These are phyloP conservation scores for Leptodactylus fuscus DNA, from an alignment of 2,113 vertebrate species.

Conservation along the genomic window DNA sequence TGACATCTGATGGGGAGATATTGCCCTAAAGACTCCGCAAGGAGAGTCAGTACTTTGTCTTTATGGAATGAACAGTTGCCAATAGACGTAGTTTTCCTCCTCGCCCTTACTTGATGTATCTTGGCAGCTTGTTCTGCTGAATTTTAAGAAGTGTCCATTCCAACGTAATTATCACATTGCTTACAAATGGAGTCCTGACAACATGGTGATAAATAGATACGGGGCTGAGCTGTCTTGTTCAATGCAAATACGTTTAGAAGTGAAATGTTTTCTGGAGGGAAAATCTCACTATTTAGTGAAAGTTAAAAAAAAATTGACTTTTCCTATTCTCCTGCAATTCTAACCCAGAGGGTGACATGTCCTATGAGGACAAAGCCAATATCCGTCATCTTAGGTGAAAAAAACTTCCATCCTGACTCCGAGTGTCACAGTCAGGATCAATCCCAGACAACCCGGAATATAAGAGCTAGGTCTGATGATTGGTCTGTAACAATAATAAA, in stretches of 20 bases:
- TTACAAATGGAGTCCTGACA: not conserved
- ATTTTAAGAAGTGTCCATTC: slow-evolving; percentile 15
- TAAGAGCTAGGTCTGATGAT: too few relatives aligned
- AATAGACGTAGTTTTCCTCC: not conserved
- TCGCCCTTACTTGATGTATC: not conserved
- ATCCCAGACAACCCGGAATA: too few relatives aligned
- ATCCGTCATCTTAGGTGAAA: too few relatives aligned
- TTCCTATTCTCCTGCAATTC: too few relatives aligned
- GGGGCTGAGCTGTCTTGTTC: not conserved
- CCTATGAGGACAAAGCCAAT: too few relatives aligned
- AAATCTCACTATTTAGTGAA: not conserved
- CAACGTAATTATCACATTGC: not conserved
- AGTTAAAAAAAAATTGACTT: too few relatives aligned
- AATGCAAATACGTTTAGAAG: slow-evolving; percentile 5
- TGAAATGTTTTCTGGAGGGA: not conserved
- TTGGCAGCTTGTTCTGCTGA: not conserved
- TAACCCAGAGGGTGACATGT: too few relatives aligned
- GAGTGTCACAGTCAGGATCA: too few relatives aligned
- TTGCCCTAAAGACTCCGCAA: not conserved
- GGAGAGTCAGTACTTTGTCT: not conserved
- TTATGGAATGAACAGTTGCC: not conserved
- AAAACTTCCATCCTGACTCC: too few relatives aligned
- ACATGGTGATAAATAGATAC: not conserved
- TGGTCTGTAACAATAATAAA: too few relatives aligned
- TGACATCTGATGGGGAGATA: too few relatives aligned